A percentile compares a stretch with the other conserved stretches of the same genome.
These are phyloP conservation scores for Enteromius trimaculatus DNA, from an alignment of 2,797 vertebrate species.

Conservation along the genomic window DNA sequence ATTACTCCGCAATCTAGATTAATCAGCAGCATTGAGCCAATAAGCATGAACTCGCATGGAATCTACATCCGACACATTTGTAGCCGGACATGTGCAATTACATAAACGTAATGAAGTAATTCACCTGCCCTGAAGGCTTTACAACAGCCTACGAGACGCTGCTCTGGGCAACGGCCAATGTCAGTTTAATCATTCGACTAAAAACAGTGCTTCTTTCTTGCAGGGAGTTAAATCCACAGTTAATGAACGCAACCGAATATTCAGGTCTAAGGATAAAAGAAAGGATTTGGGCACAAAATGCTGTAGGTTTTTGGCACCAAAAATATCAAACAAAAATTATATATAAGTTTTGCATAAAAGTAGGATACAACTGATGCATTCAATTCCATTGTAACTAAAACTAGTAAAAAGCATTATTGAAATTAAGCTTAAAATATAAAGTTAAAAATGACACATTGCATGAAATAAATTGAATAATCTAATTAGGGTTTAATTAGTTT, in stretches of 20 bases:
- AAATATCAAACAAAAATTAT: background rate
- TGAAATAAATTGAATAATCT: no score
- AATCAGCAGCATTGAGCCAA: conserved; percentile 56
- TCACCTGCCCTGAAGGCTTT: conserved; percentile 39
- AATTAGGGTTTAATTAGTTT: background rate
- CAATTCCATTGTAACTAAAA: background rate
- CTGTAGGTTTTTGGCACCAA: background rate
- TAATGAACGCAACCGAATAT: conserved; percentile 13
- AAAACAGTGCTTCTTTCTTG: conserved; percentile 23
- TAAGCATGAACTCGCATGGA: conserved; percentile 35
- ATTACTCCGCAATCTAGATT: conserved; percentile 53
- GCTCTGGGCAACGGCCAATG: conserved; percentile 20
- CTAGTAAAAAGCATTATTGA: background rate
- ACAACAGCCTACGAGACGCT: background rate
- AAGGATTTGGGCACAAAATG: background rate
- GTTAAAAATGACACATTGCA: no score
- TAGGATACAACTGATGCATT: background rate
- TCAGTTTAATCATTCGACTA: conserved; percentile 35
- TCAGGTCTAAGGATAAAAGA: background rate
- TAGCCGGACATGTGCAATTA: conserved; percentile 25
- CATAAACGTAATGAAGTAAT: conserved; percentile 39
- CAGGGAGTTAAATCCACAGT: conserved; percentile 16
- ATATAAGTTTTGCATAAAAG: background rate
- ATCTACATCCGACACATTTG: conserved; percentile 42
- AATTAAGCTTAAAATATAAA: background rate